Conservation (phyloP, 2,888 invertebrate species). For the Saturnia pavonia region DNA sequence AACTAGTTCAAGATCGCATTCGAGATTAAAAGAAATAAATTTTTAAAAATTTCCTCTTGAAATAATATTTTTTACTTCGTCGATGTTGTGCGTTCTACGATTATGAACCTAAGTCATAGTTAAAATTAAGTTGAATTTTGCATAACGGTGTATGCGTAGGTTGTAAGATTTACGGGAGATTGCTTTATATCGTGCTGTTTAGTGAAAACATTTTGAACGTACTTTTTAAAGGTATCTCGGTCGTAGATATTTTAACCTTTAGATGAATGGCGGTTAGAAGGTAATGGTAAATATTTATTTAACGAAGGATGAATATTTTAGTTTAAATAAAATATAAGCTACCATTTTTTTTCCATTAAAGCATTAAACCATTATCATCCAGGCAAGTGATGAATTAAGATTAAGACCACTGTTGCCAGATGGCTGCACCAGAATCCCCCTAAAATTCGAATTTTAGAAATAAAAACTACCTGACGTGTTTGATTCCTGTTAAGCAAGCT, state of each 20-base stretch:
- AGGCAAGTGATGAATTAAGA: no score
- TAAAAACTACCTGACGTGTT: no score
- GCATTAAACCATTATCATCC: no score
- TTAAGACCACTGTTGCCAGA: no score
- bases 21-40: neutral
- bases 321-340: no score
- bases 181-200: neutral
- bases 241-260: neutral
- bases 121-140: neutral
- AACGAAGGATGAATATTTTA: no score
- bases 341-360: no score
- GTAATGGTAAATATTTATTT: neutral
- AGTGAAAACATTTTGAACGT: neutral
- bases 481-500: no score
- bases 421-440: no score
- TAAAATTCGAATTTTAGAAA: no score
- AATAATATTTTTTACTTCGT: neutral
- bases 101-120: neutral
- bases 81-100: neutral
- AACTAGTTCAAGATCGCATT: slow-evolving; percentile 15
- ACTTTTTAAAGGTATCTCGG: neutral
- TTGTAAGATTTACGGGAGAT: slow-evolving; percentile 6
- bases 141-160: neutral
- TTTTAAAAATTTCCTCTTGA: slow-evolving; percentile 8
- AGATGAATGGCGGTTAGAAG: neutral